phyloP scores from a whole-genome alignment of 2,888 invertebrate genomes.

The Halictus ligatus region DNA sequence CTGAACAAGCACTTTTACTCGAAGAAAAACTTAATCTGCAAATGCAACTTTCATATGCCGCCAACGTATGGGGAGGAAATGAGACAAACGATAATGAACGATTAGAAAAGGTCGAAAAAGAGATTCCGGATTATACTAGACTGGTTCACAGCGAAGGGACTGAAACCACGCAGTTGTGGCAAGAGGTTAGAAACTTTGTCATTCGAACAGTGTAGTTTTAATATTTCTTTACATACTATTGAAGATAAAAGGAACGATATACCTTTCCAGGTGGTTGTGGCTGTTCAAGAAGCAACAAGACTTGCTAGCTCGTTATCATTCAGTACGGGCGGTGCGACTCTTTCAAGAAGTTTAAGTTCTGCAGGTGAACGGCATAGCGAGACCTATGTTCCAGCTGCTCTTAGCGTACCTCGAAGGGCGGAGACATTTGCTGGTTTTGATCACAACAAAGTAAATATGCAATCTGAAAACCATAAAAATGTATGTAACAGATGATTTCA shows the following conservation, averaged over 20 bases:
- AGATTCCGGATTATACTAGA: constrained; percentile 89
- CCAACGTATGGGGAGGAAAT: constrained; percentile 84
- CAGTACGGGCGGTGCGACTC: constrained; percentile 88
- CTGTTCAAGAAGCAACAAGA: constrained; percentile 89
- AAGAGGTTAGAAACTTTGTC: constrained; percentile 87
- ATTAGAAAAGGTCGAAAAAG: constrained; percentile 76
- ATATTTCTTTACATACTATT: neutral
- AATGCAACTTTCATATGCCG: constrained; percentile 90
- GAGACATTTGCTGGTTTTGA: constrained; percentile 99
- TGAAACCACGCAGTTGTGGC: constrained; percentile 92
- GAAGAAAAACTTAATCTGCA: constrained; percentile 96
- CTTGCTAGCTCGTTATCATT: constrained; percentile 91
- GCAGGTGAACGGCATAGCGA: constrained; percentile 96
- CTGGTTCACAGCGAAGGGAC: constrained; percentile 90
- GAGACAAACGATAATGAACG: constrained; percentile 76
- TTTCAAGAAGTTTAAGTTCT: constrained; percentile 96
- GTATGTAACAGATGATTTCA: neutral
- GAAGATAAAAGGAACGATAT: neutral
- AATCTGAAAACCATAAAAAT: neutral
- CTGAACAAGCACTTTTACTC: constrained; percentile 92
- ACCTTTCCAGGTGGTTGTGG: constrained; percentile 73
- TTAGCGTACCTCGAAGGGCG: constrained; percentile 92
- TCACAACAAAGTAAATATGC: constrained; percentile 81
- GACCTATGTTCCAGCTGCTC: constrained; percentile 92
- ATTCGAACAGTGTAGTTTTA: neutral